Base-by-base conservation (phyloP, 1,140 invertebrate species). In the Harpegnathos saltator region DNA sequence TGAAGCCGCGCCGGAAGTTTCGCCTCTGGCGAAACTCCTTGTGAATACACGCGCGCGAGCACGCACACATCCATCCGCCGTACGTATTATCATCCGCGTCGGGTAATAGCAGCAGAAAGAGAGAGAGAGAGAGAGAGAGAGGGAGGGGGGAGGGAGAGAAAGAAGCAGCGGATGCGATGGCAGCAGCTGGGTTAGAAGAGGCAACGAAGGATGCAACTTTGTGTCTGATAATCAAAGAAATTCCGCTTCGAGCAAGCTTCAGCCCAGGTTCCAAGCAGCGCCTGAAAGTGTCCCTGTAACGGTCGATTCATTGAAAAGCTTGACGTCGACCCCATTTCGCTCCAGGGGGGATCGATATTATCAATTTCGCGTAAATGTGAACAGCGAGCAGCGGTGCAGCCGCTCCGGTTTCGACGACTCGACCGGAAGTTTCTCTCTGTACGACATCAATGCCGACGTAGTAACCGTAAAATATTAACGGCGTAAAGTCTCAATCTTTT, bases 171-270 rank as follows among this genome's bases (percentile, higher is more conserved):
- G 68, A 48, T 50, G 68, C 38, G 26, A 73, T n/a, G 78, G 9
- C 48, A 5, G 38, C 71, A 72, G 54, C 59, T 26, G 19, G 29
- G 69, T n/a, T 50, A 24, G 58, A 82, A 82, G 68, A 61, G 62
- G 69, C 38, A 19, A 74, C 19, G 78, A 58, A 59, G 59, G 33
- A 58, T 22, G 81, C 59, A 74, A 83, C 71, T 83, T 75, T 77
- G 72, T 75, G 72, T 73, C 38, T 83, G 71, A 48, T 75, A 74
- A 83, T 83, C 81, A 75, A 63, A 75, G 59, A 82, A 82, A 62
- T 63, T 71, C 44, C 1, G 48, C 77, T 66, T 14, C 33, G 26
- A 66, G 74, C 74, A 38, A 38, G 61, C 48, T 26, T 54, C 26
- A 3, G 38, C 73, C 38, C 24, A 1, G 61, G 26, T 77, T 66